Percentiles rank a stretch among this genome's conserved stretches.
Conservation (phyloP, 2,797 vertebrate genomes). For the Bradypodion ventrale region DNA sequence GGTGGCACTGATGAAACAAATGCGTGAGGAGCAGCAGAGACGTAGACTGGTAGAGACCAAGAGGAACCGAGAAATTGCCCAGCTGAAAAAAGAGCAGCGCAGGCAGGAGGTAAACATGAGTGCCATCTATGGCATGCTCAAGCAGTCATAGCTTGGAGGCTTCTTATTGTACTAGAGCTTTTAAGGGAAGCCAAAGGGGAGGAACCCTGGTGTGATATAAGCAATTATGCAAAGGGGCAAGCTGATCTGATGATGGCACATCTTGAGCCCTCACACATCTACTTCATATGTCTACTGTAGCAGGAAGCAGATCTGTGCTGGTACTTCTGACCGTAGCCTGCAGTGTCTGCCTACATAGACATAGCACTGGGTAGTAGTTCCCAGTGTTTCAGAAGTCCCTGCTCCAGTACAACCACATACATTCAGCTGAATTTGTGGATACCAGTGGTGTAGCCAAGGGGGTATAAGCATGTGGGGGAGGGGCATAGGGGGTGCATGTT, state of each 20-base stretch:
- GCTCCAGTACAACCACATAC: not conserved
- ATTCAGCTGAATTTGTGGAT: not conserved
- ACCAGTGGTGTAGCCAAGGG: not conserved
- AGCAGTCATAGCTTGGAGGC: not conserved
- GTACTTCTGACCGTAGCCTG: not conserved
- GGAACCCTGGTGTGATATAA: not conserved
- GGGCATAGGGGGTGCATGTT: not conserved
- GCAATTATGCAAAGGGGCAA: not conserved
- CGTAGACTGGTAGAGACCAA: slow-evolving; percentile 91
- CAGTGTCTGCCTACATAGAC: not conserved
- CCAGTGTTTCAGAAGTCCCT: not conserved
- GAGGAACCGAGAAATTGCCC: slow-evolving; percentile 93
- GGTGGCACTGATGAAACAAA: slow-evolving; percentile 97
- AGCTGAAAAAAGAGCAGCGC: slow-evolving; percentile 97
- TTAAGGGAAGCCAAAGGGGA: not conserved
- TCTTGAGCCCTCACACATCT: not conserved
- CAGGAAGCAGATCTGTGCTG: too few species aligned
- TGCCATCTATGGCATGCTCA: not conserved
- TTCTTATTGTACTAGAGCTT: not conserved
- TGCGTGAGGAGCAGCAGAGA: slow-evolving; percentile 96
- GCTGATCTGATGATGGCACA: not conserved
- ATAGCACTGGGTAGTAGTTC: not conserved
- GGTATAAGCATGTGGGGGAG: not conserved
- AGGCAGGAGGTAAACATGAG: slow-evolving; percentile 85
- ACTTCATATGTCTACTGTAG: not conserved